Evolutionary conservation across 1,140 invertebrate genomes (phyloP).

Genomic region (Megathymus violae): DNA sequence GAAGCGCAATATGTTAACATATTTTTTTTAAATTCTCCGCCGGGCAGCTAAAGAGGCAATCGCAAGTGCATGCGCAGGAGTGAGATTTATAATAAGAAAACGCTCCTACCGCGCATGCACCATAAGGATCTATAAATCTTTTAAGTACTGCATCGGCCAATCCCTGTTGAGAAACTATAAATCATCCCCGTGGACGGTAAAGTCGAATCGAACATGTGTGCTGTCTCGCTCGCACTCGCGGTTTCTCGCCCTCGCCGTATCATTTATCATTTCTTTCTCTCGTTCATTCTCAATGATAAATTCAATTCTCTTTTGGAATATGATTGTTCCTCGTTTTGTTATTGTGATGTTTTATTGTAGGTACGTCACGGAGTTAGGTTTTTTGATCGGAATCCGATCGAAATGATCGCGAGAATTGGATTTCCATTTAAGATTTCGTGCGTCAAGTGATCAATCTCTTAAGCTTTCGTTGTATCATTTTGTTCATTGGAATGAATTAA

Average conservation of each 20-base stretch:
- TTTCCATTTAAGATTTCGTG: conserved; percentile 77
- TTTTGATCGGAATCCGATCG: conserved; percentile 80
- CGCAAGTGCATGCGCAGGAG: conserved; percentile 73
- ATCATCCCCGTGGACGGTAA: conserved; percentile 73
- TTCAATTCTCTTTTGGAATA: conserved; percentile 83
- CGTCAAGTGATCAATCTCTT: conserved; percentile 69
- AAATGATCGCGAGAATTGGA: conserved; percentile 81
- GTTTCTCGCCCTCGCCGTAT: conserved; percentile 51
- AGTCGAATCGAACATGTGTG: conserved; percentile 58
- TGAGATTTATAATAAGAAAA: conserved; percentile 82
- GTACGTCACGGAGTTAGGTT: conserved; percentile 76
- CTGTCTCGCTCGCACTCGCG: conserved; percentile 68
- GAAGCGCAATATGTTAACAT: conserved; percentile 76
- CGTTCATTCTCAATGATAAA: conserved; percentile 80
- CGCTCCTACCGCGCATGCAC: conserved; percentile 78
- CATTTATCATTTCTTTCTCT: conserved; percentile 82
- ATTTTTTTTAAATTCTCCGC: conserved; percentile 74
- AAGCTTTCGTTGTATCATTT: conserved; percentile 42
- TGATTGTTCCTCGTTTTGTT: conserved; percentile 82
- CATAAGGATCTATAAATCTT: conserved; percentile 81
- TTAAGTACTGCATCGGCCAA: conserved; percentile 79
- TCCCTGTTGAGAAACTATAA: conserved; percentile 82
- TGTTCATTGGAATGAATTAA: conserved; percentile 31
- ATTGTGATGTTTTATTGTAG: conserved; percentile 78
- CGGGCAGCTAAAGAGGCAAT: conserved; percentile 66